These are phyloP conservation scores for Cichlasoma orientale DNA, from an alignment of 2,797 vertebrate genomes.

Conservation along the genomic window DNA sequence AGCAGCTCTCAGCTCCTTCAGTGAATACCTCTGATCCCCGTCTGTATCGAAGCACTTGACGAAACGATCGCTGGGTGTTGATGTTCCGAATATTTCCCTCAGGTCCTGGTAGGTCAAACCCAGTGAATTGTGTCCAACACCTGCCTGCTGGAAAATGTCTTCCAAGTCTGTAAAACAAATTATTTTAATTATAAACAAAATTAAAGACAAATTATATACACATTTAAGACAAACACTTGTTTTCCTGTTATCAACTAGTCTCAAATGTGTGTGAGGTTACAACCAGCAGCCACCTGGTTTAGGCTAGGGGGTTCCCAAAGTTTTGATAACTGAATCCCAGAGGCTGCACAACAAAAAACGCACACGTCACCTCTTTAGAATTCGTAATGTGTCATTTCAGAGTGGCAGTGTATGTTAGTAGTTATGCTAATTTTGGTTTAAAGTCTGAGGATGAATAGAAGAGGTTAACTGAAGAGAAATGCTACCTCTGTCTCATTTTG, in stretches of 20 bases:
- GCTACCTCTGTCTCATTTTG: too few relatives aligned
- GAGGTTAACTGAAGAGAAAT: too few relatives aligned
- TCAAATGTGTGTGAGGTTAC: too few relatives aligned
- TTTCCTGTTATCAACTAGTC: neutral
- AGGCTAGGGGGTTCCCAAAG: neutral
- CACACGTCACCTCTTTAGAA: too few relatives aligned
- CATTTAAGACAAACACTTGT: neutral
- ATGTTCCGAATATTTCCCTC: slow-evolving; percentile 57
- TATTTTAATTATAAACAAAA: neutral
- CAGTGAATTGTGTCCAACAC: slow-evolving; percentile 17
- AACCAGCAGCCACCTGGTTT: neutral
- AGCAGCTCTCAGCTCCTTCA: slow-evolving; percentile 75
- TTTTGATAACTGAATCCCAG: too few relatives aligned
- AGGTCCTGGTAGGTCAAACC: slow-evolving; percentile 68
- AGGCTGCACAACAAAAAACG: too few relatives aligned
- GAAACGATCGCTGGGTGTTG: slow-evolving; percentile 43
- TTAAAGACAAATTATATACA: neutral
- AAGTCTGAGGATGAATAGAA: too few relatives aligned
- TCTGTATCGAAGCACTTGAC: slow-evolving; percentile 73
- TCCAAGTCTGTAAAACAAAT: slow-evolving; percentile 69
- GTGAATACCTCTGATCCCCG: slow-evolving; percentile 69
- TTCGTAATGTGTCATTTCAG: too few relatives aligned
- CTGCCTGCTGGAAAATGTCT: slow-evolving; percentile 55
- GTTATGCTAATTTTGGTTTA: too few relatives aligned
- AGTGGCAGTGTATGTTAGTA: too few relatives aligned